These are phyloP conservation scores for Oreotragus oreotragus DNA, from an alignment of 2,113 vertebrate genomes.

Conservation along the genomic window DNA sequence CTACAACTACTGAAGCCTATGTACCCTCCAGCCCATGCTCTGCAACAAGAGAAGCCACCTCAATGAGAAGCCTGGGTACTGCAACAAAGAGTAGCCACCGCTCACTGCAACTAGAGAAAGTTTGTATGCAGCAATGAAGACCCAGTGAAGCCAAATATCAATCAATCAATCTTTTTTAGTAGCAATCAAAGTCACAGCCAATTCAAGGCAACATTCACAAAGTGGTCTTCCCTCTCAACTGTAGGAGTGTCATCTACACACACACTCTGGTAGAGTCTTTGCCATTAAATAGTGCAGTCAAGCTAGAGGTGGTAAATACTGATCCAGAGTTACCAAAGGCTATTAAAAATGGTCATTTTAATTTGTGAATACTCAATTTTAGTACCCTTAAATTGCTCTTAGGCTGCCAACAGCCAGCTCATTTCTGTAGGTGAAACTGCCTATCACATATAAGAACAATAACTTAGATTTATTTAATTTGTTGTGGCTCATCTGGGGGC, in stretches of 20 bases:
- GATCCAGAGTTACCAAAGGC: neutral
- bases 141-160: neutral
- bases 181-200: neutral
- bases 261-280: neutral
- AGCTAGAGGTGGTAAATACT: neutral
- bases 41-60: neutral
- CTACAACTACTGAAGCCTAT: neutral
- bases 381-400: neutral
- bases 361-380: neutral
- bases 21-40: neutral
- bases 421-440: neutral
- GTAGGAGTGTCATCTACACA: neutral
- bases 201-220: neutral
- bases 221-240: neutral
- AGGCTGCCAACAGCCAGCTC: neutral
- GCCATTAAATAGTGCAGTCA: neutral
- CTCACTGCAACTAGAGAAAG: neutral
- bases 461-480: neutral
- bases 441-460: neutral
- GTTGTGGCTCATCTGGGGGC: neutral
- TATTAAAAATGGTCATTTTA: neutral
- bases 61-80: neutral
- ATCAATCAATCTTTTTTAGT: neutral
- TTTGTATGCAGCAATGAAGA: neutral
- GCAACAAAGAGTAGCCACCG: neutral